Percentiles rank a stretch among this genome's conserved stretches.
Conservation (phyloP, 2,888 invertebrate species). For the Dolichomitus sp. region DNA sequence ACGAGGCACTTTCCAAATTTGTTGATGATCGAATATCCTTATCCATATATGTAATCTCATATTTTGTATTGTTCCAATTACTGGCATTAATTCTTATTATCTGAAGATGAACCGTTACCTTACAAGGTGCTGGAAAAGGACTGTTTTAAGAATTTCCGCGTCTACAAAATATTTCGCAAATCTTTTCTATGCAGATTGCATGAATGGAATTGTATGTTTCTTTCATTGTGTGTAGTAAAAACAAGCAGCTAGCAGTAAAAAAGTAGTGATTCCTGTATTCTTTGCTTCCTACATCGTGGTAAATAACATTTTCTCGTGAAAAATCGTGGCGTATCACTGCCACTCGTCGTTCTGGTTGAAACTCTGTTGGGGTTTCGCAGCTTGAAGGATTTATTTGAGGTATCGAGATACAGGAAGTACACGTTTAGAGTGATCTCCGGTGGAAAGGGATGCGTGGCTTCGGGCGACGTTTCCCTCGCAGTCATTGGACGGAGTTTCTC, state of each 20-base stretch:
- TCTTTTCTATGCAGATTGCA: not conserved
- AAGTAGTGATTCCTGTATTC: not conserved
- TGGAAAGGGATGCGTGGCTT: conserved; percentile 66
- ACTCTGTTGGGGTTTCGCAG: conserved; percentile 23
- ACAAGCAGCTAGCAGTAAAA: not conserved
- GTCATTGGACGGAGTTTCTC: conserved; percentile 35
- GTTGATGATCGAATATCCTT: no score
- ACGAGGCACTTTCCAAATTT: no score
- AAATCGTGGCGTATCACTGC: conserved; percentile 34
- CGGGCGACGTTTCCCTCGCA: conserved; percentile 46
- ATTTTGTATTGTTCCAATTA: no score
- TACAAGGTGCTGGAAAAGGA: no score
- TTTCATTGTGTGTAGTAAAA: conserved; percentile 16
- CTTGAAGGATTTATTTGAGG: conserved; percentile 64
- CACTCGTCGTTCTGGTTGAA: conserved; percentile 24
- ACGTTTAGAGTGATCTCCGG: conserved; percentile 57
- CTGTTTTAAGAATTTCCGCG: no score
- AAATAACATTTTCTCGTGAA: conserved; percentile 48
- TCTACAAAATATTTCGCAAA: no score
- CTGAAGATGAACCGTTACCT: no score
- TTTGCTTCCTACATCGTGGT: not conserved
- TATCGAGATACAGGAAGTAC: conserved; percentile 65
- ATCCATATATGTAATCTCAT: no score
- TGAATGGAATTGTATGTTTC: not conserved
- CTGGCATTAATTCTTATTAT: no score